A percentile compares a stretch with the other conserved stretches of the same genome.
phyloP scores from a whole-genome alignment of 2,888 invertebrate species.

The Trachelus troglodyta region DNA sequence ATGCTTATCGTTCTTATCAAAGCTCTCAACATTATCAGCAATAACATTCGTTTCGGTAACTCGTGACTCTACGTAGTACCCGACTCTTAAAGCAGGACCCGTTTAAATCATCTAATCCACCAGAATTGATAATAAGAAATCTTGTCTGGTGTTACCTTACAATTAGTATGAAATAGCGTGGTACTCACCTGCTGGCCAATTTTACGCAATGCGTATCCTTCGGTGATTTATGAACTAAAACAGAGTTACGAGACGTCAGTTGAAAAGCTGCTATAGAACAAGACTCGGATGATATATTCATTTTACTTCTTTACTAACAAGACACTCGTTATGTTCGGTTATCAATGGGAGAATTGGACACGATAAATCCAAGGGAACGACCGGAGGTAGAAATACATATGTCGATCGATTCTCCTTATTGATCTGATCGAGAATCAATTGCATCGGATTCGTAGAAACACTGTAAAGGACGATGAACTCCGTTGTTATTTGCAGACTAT shows the following conservation, averaged over 20 bases:
- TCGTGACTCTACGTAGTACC: neutral
- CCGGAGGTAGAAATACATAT: neutral
- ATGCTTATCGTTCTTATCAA: neutral
- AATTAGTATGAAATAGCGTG: neutral
- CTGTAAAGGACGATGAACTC: neutral
- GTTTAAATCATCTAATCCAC: neutral
- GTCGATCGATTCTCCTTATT: neutral
- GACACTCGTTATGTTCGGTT: constrained; percentile 38
- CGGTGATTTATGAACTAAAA: neutral
- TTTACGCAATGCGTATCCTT: neutral
- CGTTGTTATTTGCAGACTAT: neutral
- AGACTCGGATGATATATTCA: constrained; percentile 36
- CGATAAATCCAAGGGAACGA: neutral
- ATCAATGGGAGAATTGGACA: constrained; percentile 27
- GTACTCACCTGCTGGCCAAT: neutral
- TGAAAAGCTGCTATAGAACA: neutral
- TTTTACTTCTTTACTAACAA: constrained; percentile 37
- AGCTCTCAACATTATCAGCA: neutral
- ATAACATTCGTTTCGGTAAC: neutral
- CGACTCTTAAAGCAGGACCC: neutral
- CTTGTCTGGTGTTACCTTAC: neutral
- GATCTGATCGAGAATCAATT: neutral
- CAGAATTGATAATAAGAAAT: neutral
- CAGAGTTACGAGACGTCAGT: neutral
- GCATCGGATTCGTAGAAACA: neutral